phyloP scores from a whole-genome alignment of 2,888 invertebrate genomes.

The Plemyria rubiginata region DNA sequence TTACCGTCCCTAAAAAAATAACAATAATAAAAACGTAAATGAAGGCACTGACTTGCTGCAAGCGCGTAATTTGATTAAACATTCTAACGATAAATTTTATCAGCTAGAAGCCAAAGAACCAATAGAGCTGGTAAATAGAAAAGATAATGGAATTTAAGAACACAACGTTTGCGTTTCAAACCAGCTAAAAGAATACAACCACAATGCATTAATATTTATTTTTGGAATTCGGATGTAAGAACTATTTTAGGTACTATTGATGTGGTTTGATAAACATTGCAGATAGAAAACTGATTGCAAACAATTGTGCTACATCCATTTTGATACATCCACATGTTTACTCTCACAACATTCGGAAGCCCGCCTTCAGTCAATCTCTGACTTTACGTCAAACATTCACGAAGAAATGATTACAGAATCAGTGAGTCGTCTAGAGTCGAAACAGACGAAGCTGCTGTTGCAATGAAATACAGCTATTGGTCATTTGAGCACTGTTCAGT shows the following conservation, averaged over 20 bases:
- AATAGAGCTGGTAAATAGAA: neutral
- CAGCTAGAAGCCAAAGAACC: neutral
- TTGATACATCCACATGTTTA: slow-evolving; percentile 10
- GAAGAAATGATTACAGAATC: slow-evolving; percentile 47
- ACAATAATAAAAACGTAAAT: slow-evolving; percentile 53
- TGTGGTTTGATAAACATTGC: slow-evolving; percentile 35
- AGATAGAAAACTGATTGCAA: slow-evolving; percentile 21
- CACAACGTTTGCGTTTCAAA: neutral
- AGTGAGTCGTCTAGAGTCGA: slow-evolving; percentile 49
- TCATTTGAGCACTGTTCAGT: slow-evolving; percentile 83
- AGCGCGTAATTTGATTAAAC: slow-evolving; percentile 1
- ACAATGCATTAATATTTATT: slow-evolving; percentile 13
- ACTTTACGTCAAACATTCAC: slow-evolving; percentile 46
- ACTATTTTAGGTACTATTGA: slow-evolving; percentile 26
- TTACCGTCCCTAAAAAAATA: slow-evolving; percentile 57
- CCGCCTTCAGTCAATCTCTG: slow-evolving; percentile 28
- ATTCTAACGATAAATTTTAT: neutral
- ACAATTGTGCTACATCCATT: neutral
- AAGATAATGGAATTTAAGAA: neutral
- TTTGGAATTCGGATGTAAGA: slow-evolving; percentile 4
- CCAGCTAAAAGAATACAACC: slow-evolving; percentile 8
- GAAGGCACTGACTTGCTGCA: slow-evolving; percentile 11
- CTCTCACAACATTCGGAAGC: slow-evolving; percentile 22
- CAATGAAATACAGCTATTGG: slow-evolving; percentile 79
- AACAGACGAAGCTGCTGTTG: slow-evolving; percentile 46